Conservation (phyloP, 2,888 invertebrate genomes). For the Leuctra nigra region DNA sequence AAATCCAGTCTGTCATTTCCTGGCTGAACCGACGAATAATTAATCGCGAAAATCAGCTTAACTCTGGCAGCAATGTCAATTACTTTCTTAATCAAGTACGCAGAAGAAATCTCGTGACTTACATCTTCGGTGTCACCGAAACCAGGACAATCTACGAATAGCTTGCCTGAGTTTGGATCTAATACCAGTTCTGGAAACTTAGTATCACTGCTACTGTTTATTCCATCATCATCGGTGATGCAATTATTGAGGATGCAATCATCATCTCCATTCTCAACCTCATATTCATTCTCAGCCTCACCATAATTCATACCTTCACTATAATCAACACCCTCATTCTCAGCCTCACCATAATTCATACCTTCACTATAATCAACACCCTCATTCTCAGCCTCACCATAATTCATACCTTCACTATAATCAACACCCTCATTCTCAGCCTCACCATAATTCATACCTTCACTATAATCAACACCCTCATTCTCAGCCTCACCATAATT, state of each 20-base stretch:
- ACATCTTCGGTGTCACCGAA: conserved; percentile 29
- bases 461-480: conserved; percentile 12
- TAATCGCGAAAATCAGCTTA: conserved; percentile 32
- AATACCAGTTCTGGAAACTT: neutral
- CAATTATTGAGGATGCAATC: conserved; percentile 22
- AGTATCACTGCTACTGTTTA: neutral
- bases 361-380: no score
- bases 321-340: no score
- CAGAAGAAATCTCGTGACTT: conserved; percentile 33
- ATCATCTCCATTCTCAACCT: no score
- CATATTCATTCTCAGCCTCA: no score
- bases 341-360: no score
- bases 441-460: no score
- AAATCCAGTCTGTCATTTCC: conserved; percentile 26
- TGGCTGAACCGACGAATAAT: conserved; percentile 31
- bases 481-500: neutral
- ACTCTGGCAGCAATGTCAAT: conserved; percentile 30
- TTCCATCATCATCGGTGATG: neutral
- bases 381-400: no score
- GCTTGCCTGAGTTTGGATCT: conserved; percentile 5
- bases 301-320: no score
- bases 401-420: no score
- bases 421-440: no score
- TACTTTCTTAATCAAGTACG: conserved; percentile 35
- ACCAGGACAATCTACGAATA: conserved; percentile 29